These are phyloP conservation scores for Machaerirhynchus nigripectus DNA, from an alignment of 2,113 vertebrate genomes.

Conservation along the genomic window DNA sequence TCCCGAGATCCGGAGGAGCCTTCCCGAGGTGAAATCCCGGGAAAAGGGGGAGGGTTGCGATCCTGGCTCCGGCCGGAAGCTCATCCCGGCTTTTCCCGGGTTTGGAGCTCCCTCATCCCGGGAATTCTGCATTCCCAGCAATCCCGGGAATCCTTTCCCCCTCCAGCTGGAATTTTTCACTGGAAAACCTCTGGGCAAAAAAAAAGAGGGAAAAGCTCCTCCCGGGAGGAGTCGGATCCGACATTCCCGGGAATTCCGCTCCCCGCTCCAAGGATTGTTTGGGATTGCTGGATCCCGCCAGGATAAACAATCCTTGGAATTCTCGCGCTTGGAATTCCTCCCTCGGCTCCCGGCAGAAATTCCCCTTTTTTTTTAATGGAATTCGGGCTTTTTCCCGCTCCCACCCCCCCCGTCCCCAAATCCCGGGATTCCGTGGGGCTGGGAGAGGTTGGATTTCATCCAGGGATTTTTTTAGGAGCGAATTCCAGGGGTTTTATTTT, in stretches of 20 bases:
- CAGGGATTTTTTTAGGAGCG: too few species aligned
- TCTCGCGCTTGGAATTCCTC: neutral
- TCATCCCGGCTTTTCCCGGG: rapidly evolving
- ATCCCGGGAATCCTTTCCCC: rapidly evolving
- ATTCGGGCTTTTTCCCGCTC: neutral
- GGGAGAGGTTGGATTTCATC: neutral
- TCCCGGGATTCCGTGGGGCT: neutral
- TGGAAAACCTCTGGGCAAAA: neutral
- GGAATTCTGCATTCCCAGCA: neutral
- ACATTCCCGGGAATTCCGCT: too few species aligned
- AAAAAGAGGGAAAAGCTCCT: neutral
- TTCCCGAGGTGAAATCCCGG: neutral
- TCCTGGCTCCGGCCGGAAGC: neutral
- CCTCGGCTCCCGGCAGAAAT: neutral
- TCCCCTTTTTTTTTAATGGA: neutral
- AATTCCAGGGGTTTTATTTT: neutral
- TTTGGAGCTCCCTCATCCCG: neutral
- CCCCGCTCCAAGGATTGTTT: neutral
- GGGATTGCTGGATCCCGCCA: neutral
- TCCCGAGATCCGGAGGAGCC: too few species aligned
- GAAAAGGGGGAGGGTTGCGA: neutral
- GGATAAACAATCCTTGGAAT: neutral
- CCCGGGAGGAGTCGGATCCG: too few species aligned
- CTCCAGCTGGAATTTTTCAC: neutral
- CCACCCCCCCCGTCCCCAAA: neutral